These are phyloP conservation scores for Brachyhypopomus gauderio DNA, from an alignment of 2,113 vertebrate species.

Conservation along the genomic window DNA sequence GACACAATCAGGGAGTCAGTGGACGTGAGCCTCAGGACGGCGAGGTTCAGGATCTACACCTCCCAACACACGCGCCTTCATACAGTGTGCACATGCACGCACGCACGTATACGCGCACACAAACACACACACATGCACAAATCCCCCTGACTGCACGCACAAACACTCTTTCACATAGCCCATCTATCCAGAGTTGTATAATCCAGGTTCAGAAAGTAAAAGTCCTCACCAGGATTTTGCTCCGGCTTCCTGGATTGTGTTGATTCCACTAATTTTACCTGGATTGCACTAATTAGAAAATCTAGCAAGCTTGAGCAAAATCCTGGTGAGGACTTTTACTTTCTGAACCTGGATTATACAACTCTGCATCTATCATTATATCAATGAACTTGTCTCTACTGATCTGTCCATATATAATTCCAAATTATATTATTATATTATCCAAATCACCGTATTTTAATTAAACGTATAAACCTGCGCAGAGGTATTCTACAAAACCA, in stretches of 20 bases:
- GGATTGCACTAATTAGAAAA: too few species aligned
- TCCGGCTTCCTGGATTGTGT: too few species aligned
- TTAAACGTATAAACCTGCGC: conserved; percentile 29
- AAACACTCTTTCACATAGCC: not conserved
- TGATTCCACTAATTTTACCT: too few species aligned
- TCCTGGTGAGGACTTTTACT: too few species aligned
- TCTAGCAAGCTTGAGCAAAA: too few species aligned
- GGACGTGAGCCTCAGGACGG: not conserved
- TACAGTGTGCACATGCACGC: not conserved
- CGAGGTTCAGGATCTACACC: not conserved
- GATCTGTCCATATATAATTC: conserved; percentile 40
- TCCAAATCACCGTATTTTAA: conserved; percentile 36
- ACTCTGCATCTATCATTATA: not conserved
- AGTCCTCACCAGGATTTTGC: too few species aligned
- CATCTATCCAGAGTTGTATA: too few species aligned
- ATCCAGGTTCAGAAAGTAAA: too few species aligned
- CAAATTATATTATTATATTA: conserved; percentile 49
- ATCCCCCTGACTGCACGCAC: too few species aligned
- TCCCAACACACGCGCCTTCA: not conserved
- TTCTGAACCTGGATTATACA: too few species aligned
- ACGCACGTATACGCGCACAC: not conserved
- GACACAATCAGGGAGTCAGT: conserved; percentile 65
- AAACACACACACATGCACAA: not conserved
- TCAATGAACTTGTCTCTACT: not conserved
- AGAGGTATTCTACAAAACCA: conserved; percentile 42